phyloP scores from a whole-genome alignment of 2,797 vertebrate species.

The Gobio occitaniae region DNA sequence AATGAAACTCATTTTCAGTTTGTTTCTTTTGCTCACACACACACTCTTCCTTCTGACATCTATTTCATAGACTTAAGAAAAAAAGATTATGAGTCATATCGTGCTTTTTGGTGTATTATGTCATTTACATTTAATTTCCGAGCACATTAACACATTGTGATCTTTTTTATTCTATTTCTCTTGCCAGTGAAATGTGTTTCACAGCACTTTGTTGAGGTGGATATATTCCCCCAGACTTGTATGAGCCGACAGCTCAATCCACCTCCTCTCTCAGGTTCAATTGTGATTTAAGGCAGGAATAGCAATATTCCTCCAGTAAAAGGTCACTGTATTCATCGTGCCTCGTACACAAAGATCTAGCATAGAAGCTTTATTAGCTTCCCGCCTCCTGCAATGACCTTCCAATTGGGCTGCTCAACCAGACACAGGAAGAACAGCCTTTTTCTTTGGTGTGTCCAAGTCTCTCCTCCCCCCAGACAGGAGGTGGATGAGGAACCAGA shows the following conservation, averaged over 20 bases:
- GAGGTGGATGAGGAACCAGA: conserved; percentile 63
- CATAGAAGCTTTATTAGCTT: conserved; percentile 52
- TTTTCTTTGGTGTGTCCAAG: conserved; percentile 56
- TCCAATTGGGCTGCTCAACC: conserved; percentile 39
- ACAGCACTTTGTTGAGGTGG: background rate
- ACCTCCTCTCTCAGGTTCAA: conserved; percentile 11
- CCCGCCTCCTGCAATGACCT: conserved; percentile 53
- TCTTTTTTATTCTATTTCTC: conserved; percentile 11
- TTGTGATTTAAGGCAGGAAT: conserved; percentile 20
- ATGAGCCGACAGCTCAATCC: background rate
- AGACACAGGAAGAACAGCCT: conserved; percentile 47
- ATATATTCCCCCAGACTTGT: conserved; percentile 16
- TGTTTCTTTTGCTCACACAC: conserved; percentile 26
- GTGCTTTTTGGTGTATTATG: conserved; percentile 8
- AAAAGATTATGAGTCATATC: background rate
- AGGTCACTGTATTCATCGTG: conserved; percentile 34
- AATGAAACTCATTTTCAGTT: conserved; percentile 53
- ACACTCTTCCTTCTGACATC: background rate
- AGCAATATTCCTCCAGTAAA: conserved; percentile 11
- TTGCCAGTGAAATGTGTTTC: conserved; percentile 9
- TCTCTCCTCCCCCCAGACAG: conserved; percentile 59
- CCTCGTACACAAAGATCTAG: conserved; percentile 32
- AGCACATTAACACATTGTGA: background rate
- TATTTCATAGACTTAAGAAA: conserved; percentile 4
- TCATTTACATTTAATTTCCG: conserved; percentile 8